Conservation (phyloP, 92 coral and sea anemone species). For the Hydrozoanthus gracilis region DNA sequence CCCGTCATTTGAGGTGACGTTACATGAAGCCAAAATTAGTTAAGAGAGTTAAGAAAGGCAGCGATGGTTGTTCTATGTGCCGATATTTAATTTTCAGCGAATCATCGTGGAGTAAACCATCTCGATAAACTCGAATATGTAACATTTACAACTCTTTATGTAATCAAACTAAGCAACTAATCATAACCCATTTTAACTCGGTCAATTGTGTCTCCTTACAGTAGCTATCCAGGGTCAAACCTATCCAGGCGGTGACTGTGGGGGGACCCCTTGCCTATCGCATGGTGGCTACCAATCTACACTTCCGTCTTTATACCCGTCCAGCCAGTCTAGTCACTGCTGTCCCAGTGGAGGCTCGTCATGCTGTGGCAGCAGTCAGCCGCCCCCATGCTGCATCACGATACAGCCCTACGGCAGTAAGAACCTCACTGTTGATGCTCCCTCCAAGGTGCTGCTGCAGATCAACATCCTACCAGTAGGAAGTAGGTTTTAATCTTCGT, state of each 20-base stretch:
- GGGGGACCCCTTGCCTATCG: conserved; percentile 35
- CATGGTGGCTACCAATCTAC: not conserved
- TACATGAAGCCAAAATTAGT: no score
- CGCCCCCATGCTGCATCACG: conserved; percentile 31
- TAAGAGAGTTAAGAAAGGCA: no score
- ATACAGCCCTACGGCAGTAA: conserved; percentile 28
- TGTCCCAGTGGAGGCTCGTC: conserved; percentile 30
- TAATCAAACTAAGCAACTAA: no score
- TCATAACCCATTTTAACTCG: not conserved
- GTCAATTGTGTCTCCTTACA: not conserved
- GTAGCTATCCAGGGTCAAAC: conserved; percentile 33
- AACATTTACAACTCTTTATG: no score
- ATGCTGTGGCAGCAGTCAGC: conserved; percentile 9
- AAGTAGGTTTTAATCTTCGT: not conserved
- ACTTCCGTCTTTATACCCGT: not conserved
- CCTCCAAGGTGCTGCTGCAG: conserved; percentile 37
- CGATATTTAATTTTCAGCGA: no score
- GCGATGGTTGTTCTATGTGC: no score
- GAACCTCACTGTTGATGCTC: conserved; percentile 31
- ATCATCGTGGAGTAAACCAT: no score
- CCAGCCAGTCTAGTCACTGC: conserved; percentile 14
- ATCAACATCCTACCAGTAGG: conserved; percentile 29
- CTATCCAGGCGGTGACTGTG: conserved; percentile 35
- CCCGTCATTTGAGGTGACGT: no score
- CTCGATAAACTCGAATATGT: no score